These are phyloP conservation scores for Eubasilissa regina DNA, from an alignment of 1,140 invertebrate genomes.

Conservation along the genomic window DNA sequence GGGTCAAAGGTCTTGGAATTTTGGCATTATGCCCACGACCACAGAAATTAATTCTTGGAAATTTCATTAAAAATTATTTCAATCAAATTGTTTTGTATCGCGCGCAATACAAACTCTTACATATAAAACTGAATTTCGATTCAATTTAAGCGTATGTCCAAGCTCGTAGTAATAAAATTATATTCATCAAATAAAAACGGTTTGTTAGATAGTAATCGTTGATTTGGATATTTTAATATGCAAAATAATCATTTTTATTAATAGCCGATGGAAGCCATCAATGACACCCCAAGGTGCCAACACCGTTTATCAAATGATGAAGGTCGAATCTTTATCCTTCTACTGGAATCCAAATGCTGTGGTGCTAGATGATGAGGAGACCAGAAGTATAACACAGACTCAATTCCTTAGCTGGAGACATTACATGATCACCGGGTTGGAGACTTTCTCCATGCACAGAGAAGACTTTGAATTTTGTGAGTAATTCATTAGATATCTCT, in stretches of 20 bases:
- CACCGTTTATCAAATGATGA: conserved; percentile 84
- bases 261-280: conserved; percentile 86
- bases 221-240: too few relatives aligned
- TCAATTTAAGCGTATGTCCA: too few relatives aligned
- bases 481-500: conserved; percentile 62
- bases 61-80: too few relatives aligned
- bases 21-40: too few relatives aligned
- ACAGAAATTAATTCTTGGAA: too few relatives aligned
- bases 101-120: too few relatives aligned
- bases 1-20: too few relatives aligned
- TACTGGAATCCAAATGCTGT: conserved; percentile 83
- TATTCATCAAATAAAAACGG: too few relatives aligned
- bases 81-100: too few relatives aligned
- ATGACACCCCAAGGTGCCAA: conserved; percentile 76
- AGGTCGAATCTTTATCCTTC: conserved; percentile 82
- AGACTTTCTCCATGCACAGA: conserved; percentile 84
- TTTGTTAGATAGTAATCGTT: too few relatives aligned
- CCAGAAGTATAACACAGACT: conserved; percentile 72
- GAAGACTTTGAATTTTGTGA: conserved; percentile 84
- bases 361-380: conserved; percentile 69
- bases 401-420: conserved; percentile 79
- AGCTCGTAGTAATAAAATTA: too few relatives aligned
- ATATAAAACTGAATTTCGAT: too few relatives aligned
- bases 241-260: conserved; percentile 48
- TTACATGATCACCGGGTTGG: conserved; percentile 80